Conservation (phyloP, 2,113 vertebrate species). For the Pseudorectes ferrugineus region DNA sequence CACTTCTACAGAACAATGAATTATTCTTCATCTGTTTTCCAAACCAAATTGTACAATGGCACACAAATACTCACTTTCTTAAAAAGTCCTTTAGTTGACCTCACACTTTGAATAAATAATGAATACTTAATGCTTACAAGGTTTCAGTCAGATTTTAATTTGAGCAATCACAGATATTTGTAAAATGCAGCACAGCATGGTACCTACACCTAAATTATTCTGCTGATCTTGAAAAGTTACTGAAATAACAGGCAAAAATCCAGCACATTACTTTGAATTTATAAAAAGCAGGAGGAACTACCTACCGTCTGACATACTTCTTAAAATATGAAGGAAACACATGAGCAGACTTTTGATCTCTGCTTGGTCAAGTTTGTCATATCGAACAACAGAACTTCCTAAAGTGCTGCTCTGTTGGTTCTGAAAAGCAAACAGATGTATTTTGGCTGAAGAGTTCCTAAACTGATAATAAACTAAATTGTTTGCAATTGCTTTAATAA, state of each 20-base stretch:
- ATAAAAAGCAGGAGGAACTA: background rate
- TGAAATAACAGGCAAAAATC: background rate
- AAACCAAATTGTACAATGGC: background rate
- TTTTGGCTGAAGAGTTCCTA: background rate
- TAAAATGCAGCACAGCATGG: rapidly evolving
- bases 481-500: background rate
- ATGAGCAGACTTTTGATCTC: conserved; percentile 96
- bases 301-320: conserved; percentile 98
- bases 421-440: conserved; percentile 63
- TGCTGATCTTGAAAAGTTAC: background rate
- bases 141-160: background rate
- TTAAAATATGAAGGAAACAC: conserved; percentile 95
- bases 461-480: background rate
- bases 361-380: conserved; percentile 93
- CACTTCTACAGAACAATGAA: background rate
- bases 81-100: background rate
- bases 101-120: background rate
- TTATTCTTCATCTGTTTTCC: background rate
- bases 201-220: background rate
- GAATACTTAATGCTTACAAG: background rate
- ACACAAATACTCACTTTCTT: background rate
- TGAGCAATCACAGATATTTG: background rate
- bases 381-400: conserved; percentile 86
- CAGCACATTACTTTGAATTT: background rate
- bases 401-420: conserved; percentile 79